Evolutionary conservation across 2,113 vertebrate species (phyloP), one percentile per base, ranked within the genome.

Genomic region (Ornithorhynchus anatinus): DNA sequence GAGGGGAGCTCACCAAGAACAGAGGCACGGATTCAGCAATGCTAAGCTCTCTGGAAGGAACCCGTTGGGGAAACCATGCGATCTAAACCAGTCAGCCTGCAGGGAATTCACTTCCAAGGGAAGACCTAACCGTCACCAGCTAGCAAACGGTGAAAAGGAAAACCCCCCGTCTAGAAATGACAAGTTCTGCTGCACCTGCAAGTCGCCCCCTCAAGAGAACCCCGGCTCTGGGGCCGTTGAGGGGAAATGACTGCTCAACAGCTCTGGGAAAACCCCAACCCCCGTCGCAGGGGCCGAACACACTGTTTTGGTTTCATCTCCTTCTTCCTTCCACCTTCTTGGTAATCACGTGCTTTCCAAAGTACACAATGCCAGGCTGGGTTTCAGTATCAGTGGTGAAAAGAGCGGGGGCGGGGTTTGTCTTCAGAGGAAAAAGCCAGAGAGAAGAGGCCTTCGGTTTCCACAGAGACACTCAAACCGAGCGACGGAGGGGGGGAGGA

Each of bases 291-390:
- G 56, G 38, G 71, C 7, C 31, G 39, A 31, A 35, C 10, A 42
- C 8, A 50, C 5, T 56, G 77, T 84, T 81, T 75, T 69, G 63
- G 33, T 79, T 81, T 80, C 61, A 69, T 22, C 73, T 63, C 29
- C 53, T n/a, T n/a, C 71, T 75, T 58, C 51, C 50, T 39, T 40
- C 42, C 58, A 60, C 50, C 56, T 87, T 66, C 86, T 72, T 48
- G 5, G 10, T 74, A 86, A 31, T 77, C 84, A 88, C 1, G 6
- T 83, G 82, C 59, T 88, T 90, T 72, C 83, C 75, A 86, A 74
- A 89, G 69, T n/a, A 70, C 58, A 70, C 60, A 64, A 36, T 32
- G 42, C 15, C 51, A 69, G 50, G 44, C 20, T 40, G 39, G 47
- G 65, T 84, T 90, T 86, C 52, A 1, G 39, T 59, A 88, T 36